Evolutionary conservation across 2,113 vertebrate genomes (phyloP).

Genomic region (Athene cunicularia): DNA sequence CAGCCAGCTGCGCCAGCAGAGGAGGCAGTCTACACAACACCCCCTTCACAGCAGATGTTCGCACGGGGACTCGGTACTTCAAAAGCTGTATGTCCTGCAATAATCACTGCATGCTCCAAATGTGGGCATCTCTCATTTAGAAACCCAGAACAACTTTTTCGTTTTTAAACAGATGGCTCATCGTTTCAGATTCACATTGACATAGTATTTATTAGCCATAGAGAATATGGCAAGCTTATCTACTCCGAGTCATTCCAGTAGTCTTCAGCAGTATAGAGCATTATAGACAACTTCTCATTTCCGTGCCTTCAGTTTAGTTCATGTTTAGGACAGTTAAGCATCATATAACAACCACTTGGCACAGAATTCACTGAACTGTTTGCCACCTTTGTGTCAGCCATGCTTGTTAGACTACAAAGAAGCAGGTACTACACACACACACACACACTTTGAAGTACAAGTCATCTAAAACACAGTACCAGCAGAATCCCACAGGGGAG

Average conservation of each 20-base stretch:
- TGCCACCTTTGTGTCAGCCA: neutral
- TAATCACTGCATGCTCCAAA: neutral
- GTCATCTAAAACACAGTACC: neutral
- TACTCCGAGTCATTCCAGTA: neutral
- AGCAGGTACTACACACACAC: neutral
- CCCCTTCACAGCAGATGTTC: neutral
- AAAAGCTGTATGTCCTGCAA: neutral
- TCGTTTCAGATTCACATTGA: neutral
- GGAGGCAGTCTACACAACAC: neutral
- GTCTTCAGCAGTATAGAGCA: neutral
- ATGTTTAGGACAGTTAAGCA: neutral
- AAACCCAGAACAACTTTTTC: neutral
- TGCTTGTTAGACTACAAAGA: neutral
- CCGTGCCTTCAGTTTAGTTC: neutral
- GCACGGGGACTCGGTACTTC: neutral
- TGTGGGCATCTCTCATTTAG: neutral
- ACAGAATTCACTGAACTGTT: neutral
- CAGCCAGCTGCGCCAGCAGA: neutral
- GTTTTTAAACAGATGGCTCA: neutral
- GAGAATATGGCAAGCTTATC: neutral
- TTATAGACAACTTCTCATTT: neutral
- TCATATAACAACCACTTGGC: neutral
- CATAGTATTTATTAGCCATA: neutral
- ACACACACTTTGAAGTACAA: neutral
- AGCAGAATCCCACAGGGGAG: neutral